Base-by-base conservation (phyloP, 2,888 invertebrate species). In the Eupeodes luniger region DNA sequence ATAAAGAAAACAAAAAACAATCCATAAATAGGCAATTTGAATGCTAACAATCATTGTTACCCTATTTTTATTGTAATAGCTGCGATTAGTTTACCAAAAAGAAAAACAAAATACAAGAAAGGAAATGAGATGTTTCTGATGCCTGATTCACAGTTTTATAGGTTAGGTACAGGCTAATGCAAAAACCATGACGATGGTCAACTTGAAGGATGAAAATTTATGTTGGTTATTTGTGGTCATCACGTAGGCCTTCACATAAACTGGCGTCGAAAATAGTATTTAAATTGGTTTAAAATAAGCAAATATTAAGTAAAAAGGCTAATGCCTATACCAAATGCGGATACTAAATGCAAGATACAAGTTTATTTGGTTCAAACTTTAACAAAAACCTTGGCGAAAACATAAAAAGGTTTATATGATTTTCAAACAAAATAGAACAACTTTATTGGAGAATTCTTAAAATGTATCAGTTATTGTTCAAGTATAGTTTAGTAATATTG, bases 41-140 rank as follows among this genome's bases (percentile, higher is more conserved):
- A 72, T 72, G 72, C 72, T 57, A 70, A 72, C 47, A 59, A 59
- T 72, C 59, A 72, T 70, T 70, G 69, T 55, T 19, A 19, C 40
- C 40, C 69, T 53, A 40, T 55, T 70, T 67, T 70, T 70, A 70
- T 69, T 69, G 69, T 69, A 40, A 69, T 70, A 14, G 69, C 40
- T 12, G 16, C 16, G 53, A 70, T 70, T 70, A 70, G 69, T 51
- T 36, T n/a, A 10, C 12, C 34, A 53, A 36, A 51, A 67, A 36
- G 4, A 36, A 36, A 40, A 55, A 36, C 57, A 57, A 57, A 12
- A 11, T 10, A 47, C 10, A 16, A 53, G 2, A 53, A 53, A 40
- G 2, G 4, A 64, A 66, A 66, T 49, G 66, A 27, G 66, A 27
- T 66, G 5, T 14, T 66, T 14, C 9, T 14, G 1, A 47, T 47